These are phyloP conservation scores for Zaprionus bogoriensis DNA, from an alignment of 2,888 invertebrate species.

Conservation along the genomic window DNA sequence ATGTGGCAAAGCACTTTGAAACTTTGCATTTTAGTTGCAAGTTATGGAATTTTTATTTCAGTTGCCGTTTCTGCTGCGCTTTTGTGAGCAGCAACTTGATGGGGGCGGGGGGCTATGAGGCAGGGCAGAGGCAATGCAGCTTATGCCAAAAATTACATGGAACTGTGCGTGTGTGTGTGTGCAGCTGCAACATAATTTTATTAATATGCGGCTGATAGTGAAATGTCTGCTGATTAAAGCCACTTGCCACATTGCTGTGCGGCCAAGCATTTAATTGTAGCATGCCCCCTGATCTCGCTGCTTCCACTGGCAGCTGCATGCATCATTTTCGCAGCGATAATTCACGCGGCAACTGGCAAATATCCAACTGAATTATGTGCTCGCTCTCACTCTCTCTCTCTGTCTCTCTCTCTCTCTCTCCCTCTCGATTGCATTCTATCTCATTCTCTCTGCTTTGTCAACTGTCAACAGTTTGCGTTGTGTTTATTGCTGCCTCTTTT, in stretches of 20 bases:
- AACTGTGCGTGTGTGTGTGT: constrained; percentile 31
- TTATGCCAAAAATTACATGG: constrained; percentile 42
- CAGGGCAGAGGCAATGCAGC: constrained; percentile 4
- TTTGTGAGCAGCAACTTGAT: no score
- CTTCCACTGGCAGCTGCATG: constrained; percentile 19
- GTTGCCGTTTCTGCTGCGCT: constrained; percentile 4
- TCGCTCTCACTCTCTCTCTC: neutral
- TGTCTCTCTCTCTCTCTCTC: neutral
- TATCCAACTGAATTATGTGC: constrained; percentile 32
- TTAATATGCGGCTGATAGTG: constrained; percentile 10
- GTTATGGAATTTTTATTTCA: constrained; percentile 50
- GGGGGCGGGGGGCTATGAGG: no score
- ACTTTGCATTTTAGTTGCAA: constrained; percentile 55
- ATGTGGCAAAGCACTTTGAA: constrained; percentile 49
- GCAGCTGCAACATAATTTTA: constrained; percentile 28
- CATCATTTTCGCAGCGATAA: constrained; percentile 20
- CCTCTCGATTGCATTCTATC: neutral
- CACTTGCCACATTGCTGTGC: constrained; percentile 3
- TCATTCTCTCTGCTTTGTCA: neutral
- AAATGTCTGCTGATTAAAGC: constrained; percentile 14
- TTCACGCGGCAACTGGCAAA: constrained; percentile 26
- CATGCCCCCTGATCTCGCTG: neutral
- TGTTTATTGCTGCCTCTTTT: constrained; percentile 25
- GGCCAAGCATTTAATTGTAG: constrained; percentile 6
- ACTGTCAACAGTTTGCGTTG: constrained; percentile 27